Conservation (phyloP, 2,113 vertebrate species). For the Myrmophylax atrothorax region DNA sequence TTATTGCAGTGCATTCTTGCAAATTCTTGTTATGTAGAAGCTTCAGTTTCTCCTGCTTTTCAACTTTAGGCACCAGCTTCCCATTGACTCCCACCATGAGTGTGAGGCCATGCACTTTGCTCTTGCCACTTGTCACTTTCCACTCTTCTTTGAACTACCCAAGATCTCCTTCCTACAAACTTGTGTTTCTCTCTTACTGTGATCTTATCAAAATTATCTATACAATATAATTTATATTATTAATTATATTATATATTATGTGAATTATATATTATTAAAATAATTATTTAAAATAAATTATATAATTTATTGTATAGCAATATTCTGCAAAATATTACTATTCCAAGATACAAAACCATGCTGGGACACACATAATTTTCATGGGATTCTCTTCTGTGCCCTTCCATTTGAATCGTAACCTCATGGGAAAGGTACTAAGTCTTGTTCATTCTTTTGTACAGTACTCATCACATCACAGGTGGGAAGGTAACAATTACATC, state of each 20-base stretch:
- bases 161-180: background rate
- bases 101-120: background rate
- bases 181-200: background rate
- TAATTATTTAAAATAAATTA: background rate
- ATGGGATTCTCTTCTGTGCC: background rate
- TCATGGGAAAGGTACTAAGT: background rate
- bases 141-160: background rate
- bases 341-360: background rate
- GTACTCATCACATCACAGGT: background rate
- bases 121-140: background rate
- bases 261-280: background rate
- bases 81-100: background rate
- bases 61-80: background rate
- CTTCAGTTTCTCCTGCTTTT: background rate
- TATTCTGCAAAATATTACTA: background rate
- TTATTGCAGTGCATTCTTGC: background rate
- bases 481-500: background rate
- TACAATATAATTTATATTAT: background rate
- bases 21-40: background rate
- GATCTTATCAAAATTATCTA: background rate
- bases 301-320: background rate
- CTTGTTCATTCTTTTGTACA: background rate
- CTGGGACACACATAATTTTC: background rate
- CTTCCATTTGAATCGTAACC: background rate
- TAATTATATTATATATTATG: background rate